These are phyloP conservation scores for Dexiosoma caninum DNA, from an alignment of 2,888 invertebrate genomes.

Conservation along the genomic window DNA sequence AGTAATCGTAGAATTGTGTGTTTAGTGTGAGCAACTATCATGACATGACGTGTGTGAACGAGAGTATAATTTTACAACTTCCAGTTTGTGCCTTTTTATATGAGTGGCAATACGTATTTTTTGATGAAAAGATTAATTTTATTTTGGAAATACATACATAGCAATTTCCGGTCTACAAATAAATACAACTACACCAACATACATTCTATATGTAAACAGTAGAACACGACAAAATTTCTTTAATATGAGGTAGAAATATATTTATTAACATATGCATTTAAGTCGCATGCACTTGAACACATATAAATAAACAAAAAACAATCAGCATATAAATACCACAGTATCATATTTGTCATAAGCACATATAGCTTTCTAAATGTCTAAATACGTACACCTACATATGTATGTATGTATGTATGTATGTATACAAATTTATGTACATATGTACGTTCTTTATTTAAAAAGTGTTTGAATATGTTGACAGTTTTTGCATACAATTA, in stretches of 20 bases:
- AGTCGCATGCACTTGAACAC: no score
- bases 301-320: background rate
- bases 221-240: no score
- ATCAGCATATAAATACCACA: conserved; percentile 15
- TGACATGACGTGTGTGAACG: conserved; percentile 30
- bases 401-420: background rate
- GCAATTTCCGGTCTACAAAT: conserved; percentile 54
- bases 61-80: conserved; percentile 42
- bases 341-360: conserved; percentile 49
- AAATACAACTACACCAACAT: background rate
- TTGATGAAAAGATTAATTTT: conserved; percentile 55
- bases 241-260: no score
- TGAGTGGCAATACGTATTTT: background rate
- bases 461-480: background rate
- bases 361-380: conserved; percentile 48
- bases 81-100: background rate
- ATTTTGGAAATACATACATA: conserved; percentile 53
- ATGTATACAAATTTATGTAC: no score
- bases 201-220: no score
- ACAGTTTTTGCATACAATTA: background rate
- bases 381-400: background rate
- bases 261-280: background rate
- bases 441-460: no score
- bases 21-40: background rate
- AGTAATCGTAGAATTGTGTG: background rate